These are phyloP conservation scores for Blennius ocellaris DNA, from an alignment of 2,113 vertebrate genomes.

Conservation along the genomic window DNA sequence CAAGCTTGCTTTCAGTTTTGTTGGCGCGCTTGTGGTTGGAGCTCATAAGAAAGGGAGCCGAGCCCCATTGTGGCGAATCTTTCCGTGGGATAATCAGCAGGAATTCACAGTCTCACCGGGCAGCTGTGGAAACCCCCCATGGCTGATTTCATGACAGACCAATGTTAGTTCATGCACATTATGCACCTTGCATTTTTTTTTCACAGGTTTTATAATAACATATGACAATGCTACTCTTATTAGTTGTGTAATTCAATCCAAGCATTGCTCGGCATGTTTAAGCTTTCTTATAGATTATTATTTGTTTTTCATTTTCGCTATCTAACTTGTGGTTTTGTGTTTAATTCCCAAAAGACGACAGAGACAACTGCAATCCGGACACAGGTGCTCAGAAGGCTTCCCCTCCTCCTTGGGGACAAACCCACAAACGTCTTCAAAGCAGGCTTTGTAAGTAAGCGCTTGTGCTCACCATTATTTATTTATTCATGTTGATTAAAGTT, in stretches of 20 bases:
- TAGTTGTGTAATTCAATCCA: neutral
- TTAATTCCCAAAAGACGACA: neutral
- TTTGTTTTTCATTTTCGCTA: neutral
- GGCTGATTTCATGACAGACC: neutral
- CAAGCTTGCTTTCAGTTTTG: no score
- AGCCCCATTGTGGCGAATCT: no score
- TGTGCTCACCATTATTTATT: neutral
- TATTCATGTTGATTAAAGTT: no score
- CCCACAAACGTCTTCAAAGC: slow-evolving; percentile 4
- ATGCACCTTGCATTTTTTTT: neutral
- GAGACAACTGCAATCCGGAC: neutral
- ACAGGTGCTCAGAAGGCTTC: slow-evolving; percentile 12
- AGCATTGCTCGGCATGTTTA: no score
- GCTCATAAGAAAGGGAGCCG: no score
- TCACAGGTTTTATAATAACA: neutral
- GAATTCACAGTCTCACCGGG: no score
- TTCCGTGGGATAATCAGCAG: no score
- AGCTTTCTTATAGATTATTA: slow-evolving; percentile 16
- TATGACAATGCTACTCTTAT: no score
- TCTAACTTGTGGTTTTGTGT: neutral
- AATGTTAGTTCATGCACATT: slow-evolving; percentile 4
- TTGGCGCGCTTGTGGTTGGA: no score
- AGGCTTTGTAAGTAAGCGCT: neutral
- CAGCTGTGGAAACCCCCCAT: no score
- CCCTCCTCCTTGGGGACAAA: slow-evolving; percentile 6